Evolutionary conservation across 2,797 vertebrate species (phyloP), one percentile per base, ranked within the genome.

Genomic region (Kryptolebias ocellatus): DNA sequence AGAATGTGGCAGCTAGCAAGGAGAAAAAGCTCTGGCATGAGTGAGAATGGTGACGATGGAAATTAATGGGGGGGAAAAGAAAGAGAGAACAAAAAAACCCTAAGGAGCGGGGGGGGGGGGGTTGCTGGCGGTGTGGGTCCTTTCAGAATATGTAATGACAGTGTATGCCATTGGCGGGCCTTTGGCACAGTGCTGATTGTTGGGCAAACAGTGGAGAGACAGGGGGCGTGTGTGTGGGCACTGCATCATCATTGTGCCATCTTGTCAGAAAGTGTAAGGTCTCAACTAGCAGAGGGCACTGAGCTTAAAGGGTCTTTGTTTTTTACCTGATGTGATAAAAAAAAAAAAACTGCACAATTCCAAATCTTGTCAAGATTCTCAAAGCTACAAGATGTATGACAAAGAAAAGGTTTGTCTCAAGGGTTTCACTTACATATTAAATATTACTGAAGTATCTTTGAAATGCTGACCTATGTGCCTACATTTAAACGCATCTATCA

Each of bases 1-100:
- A 96, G 94, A 96, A 96, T 95, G 95, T 96, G 95, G 94, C 93
- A 89, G 93, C 92, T 88, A 94, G 95, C 94, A 93, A 95, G 95
- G 95, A 88, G 90, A 92, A 95, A 60, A 93, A 82, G 94, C 94
- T 90, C 90, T 94, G 81, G 93, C 83, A 81, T 93, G 91, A 93
- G 94, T 92, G 93, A 93, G 95, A 96, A 96, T 94, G 94, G 94
- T 94, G 95, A 97, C 87, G 95, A 92, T 85, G 88, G 90, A 95
- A 96, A 95, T 95, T 94, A 95, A 94, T 88, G 87, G 94, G 76
- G 93, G 72, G 69, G 16, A 20, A 83, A 82, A 66, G 76, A 78
- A 74, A 56, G 53, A 52, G 72, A 81, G 76, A 80, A 90, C 78
- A 90, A 87, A 90, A 90, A 89, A 78, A 49, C 47, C 64, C 45